A percentile compares a stretch with the other conserved stretches of the same genome.
Evolutionary conservation across 2,888 invertebrate genomes (phyloP).

Genomic region (Hoplodrina blanda): DNA sequence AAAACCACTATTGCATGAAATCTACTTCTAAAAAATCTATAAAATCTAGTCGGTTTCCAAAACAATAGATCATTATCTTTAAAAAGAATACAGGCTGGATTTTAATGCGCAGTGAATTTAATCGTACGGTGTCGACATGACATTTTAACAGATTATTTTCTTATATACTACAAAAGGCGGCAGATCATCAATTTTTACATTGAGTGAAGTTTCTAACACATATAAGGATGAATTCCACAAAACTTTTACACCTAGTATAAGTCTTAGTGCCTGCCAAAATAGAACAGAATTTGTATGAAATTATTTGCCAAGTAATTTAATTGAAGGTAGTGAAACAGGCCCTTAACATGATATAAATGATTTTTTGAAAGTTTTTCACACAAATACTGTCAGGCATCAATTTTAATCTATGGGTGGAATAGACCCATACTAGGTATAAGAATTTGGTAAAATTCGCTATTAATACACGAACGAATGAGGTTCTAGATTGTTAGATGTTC

Average conservation of each 20-base stretch:
- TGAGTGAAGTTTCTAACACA: not conserved
- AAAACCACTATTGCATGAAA: not conserved
- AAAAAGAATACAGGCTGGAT: not conserved
- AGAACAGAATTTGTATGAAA: too few relatives aligned
- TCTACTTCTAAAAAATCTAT: not conserved
- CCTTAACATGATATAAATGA: too few relatives aligned
- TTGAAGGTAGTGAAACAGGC: too few relatives aligned
- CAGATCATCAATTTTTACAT: not conserved
- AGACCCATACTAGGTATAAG: not conserved
- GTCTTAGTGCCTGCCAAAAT: too few relatives aligned
- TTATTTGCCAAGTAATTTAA: too few relatives aligned
- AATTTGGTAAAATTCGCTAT: not conserved
- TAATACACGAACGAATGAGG: not conserved
- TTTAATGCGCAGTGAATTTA: too few relatives aligned
- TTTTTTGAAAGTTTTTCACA: too few relatives aligned
- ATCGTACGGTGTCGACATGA: not conserved
- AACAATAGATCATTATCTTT: too few relatives aligned
- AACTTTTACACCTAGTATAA: not conserved
- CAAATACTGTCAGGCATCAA: too few relatives aligned
- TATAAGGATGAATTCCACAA: not conserved
- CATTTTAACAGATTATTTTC: conserved; percentile 23
- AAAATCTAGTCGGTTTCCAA: not conserved
- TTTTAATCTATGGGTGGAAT: too few relatives aligned
- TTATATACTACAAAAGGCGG: conserved; percentile 2
- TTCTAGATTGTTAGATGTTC: not conserved